A percentile compares a stretch with the other conserved stretches of the same genome.
phyloP scores from a whole-genome alignment of 1,140 invertebrate species.

The Psilanteris sp. region DNA sequence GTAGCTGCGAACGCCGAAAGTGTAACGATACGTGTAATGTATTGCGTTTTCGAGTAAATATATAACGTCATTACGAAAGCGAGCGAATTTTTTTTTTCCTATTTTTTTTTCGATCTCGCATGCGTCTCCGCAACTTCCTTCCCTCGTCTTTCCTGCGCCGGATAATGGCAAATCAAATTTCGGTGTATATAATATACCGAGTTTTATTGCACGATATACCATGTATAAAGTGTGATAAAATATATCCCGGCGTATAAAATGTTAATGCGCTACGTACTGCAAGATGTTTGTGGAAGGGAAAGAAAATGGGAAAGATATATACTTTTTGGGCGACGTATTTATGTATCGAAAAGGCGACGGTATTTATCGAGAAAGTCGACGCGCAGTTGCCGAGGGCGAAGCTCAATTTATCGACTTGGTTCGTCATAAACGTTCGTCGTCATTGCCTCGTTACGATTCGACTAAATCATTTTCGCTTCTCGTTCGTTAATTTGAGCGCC shows the following conservation, averaged over 20 bases:
- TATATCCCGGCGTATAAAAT: conserved; percentile 46
- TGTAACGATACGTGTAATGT: conserved; percentile 59
- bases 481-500: too few species aligned
- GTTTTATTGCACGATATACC: conserved; percentile 40
- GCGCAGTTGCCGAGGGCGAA: not conserved
- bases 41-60: conserved; percentile 56
- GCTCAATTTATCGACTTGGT: not conserved
- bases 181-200: conserved; percentile 36
- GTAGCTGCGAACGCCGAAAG: conserved; percentile 34
- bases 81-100: conserved; percentile 37
- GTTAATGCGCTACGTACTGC: conserved; percentile 45
- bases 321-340: conserved; percentile 36
- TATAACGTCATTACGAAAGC: conserved; percentile 51
- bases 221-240: conserved; percentile 51
- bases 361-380: conserved; percentile 26
- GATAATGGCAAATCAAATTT: conserved; percentile 54
- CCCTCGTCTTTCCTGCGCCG: not conserved
- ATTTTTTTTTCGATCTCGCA: too few species aligned
- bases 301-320: conserved; percentile 34
- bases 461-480: too few species aligned
- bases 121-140: not conserved
- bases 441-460: not conserved
- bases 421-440: not conserved
- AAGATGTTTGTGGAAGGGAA: conserved; percentile 34
- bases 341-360: conserved; percentile 22